phyloP scores from a whole-genome alignment of 2,888 invertebrate species.

The Epinotia brunnichana region DNA sequence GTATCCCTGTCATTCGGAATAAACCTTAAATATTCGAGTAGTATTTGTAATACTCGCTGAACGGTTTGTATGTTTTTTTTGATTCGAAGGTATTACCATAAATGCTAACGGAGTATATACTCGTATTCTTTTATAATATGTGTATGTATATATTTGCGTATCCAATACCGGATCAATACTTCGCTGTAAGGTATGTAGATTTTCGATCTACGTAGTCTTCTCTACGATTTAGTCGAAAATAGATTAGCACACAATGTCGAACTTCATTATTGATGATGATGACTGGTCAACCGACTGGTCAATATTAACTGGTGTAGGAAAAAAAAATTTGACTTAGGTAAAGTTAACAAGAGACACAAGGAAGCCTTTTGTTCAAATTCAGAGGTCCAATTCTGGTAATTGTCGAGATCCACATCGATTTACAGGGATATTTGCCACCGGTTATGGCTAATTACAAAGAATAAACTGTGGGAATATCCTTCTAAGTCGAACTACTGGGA shows the following conservation, averaged over 20 bases:
- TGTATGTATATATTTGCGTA: background rate
- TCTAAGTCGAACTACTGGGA: background rate
- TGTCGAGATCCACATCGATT: background rate
- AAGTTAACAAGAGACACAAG: background rate
- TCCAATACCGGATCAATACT: background rate
- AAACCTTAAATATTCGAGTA: too few species aligned
- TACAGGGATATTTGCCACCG: background rate
- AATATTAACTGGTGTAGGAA: background rate
- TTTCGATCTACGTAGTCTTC: too few species aligned
- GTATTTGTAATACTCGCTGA: too few species aligned
- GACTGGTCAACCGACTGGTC: background rate
- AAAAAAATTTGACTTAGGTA: background rate
- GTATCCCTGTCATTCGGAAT: too few species aligned
- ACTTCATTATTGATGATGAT: background rate
- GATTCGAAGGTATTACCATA: background rate
- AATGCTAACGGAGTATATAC: constrained; percentile 7
- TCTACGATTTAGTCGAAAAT: background rate
- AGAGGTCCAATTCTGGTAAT: background rate
- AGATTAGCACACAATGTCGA: background rate
- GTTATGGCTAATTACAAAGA: too few species aligned
- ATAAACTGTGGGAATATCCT: background rate
- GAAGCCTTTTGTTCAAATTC: background rate
- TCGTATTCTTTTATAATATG: background rate
- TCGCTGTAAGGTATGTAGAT: too few species aligned
- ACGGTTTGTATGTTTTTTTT: background rate